Evolutionary conservation across 2,797 vertebrate genomes (phyloP), one percentile per base, ranked within the genome.

Genomic region (Tarsius wallacei): DNA sequence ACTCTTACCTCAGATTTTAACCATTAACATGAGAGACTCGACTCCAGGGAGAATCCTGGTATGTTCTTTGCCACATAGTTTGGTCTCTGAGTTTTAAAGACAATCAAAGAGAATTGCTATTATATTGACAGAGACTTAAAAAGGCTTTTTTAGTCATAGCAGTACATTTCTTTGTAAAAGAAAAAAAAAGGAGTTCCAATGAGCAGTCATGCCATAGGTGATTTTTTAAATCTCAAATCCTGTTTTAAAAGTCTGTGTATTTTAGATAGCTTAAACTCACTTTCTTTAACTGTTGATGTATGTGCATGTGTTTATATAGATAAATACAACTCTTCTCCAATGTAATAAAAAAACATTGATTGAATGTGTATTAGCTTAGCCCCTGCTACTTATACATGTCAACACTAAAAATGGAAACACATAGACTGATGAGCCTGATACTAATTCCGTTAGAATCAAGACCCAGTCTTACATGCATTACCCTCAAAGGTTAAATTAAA

Each of bases 391-490:
- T 94, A 90, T 66, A 78, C 63, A 63, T 61, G 51, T 84, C 64
- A 80, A 42, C 33, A 92, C 0, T 82, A 68, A 89, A 95, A 94
- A 92, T 92, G 19, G 28, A 94, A 93, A 90, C 63, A 12, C 42
- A 66, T 10, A 84, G 17, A 76, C 17, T 74, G 61, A 96, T 61
- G 12, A 93, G 33, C 28, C 74, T 61, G 51, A 84, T 87, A 87
- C 70, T 73, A 90, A 68, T 96, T 21, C 95, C 84, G 61, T 80
- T 78, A 74, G 36, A 91, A 81, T 94, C 24, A 89, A 86, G 59
- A 47, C 24, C 49, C 71, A 36, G n/a, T 91, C 36, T 81, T 71
- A 82, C 4, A 71, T 71, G 63, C 14, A 86, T 71, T 74, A 70
- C 10, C 66, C 28, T 9, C 81, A 87, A 78, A 90, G 68, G 28